Base-by-base conservation (phyloP, 2,113 vertebrate species). In the Ibidorhyncha struthersii region DNA sequence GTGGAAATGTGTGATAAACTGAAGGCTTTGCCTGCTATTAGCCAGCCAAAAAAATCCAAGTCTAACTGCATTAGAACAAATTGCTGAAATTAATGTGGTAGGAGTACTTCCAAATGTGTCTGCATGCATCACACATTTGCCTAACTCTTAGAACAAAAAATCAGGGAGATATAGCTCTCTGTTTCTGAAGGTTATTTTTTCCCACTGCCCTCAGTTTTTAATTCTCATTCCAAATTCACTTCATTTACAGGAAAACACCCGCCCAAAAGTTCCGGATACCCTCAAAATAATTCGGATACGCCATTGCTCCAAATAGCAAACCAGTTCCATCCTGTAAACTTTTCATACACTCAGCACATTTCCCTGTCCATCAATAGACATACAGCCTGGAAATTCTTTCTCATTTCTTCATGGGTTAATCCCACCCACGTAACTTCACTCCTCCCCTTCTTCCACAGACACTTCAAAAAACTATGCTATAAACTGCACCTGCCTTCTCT, bases 1-100 rank as follows among this genome's bases (percentile, higher is more conserved):
- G 55, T 65, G 80, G 25, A 86, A 94, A 62, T 67, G 32, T 86
- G 74, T 71, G 93, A 87, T 85, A 91, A 95, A 87, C 70, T 63
- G 65, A 93, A 93, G 49, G 78, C 36, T 88, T 78, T 89, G 74
- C 89, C 86, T 94, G 58, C 34, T 65, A 86, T 88, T 79, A 95
- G 15, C 67, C 62, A 95, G 66, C 16, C 55, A 90, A 65, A 89
- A 55, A 67, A 76, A 36, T 23, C 52, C 70, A 70, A 72, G 38
- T 72, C 65, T 71, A 55, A 88, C 30, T 58, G 73, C 62, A 86
- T 81, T 78, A 93, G 80, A 94, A 89, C 62, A 90, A 95, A 86
- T 34, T 66, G 78, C 81, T 91, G 94, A 88, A 72, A 90, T 84
- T 71, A 82, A 55, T 79, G 83, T 29, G 50, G 69, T 73, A 71